Evolutionary conservation across 1,140 invertebrate genomes (phyloP), one percentile per base, ranked within the genome.

Genomic region (Armadillidium nasatum): DNA sequence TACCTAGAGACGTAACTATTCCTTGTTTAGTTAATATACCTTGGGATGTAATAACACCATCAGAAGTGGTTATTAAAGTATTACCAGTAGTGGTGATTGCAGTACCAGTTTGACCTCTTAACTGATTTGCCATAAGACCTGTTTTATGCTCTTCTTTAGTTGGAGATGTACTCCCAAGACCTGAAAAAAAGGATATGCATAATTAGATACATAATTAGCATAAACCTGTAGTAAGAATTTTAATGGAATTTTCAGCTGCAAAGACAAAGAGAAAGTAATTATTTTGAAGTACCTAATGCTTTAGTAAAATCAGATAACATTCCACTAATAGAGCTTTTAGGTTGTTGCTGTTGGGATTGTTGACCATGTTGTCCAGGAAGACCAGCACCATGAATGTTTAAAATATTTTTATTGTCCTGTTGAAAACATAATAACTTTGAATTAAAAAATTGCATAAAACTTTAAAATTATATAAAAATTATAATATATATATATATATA

Each of bases 291-390:
- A 86, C 86, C 86, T 79, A 87, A 80, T 45, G 86, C 86, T 79
- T 85, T 80, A 75, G 86, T 88, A 77, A 88, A 88, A 80, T 88
- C 87, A 21, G 87, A 87, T 33, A 88, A 77, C 84, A 88, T 87
- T 45, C 86, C 87, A 80, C 85, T 86, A 19, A 88, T 86, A 15
- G 85, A 77, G 43, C 69, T 70, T 66, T 68, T 73, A n/a, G 9
- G n/a, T 23, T 50, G n/a, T n/a, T n/a, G 69, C 22, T 54, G 54
- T 15, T 72, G 70, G 22, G 66, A 68, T 19, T 73, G 73, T 21
- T 74, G 73, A 21, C 46, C 46, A n/a, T n/a, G n/a, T 50, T 50
- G 46, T 50, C 46, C 46, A 10, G 46, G 15, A 11, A 23, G n/a
- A 21, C 15, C 7, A 7, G 19, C 23, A 22, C 43, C 69, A 15